These are phyloP conservation scores for Bostrychus sinensis DNA, from an alignment of 2,113 vertebrate genomes.

Conservation along the genomic window DNA sequence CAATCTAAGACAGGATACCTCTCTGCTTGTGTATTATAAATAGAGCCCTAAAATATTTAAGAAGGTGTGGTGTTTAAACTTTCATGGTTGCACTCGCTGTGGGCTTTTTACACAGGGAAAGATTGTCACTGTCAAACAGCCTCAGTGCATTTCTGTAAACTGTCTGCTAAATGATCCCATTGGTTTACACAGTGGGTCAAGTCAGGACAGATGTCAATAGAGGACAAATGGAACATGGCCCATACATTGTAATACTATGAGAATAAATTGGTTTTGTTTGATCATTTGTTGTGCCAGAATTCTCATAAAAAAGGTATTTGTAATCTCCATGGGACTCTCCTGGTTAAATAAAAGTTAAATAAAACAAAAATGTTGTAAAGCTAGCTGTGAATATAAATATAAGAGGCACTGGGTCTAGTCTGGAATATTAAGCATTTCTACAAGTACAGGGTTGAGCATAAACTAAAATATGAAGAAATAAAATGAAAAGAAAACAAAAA, in stretches of 20 bases:
- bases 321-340: too few species aligned
- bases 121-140: conserved; percentile 17
- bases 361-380: too few species aligned
- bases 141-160: conserved; percentile 29
- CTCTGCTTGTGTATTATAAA: conserved; percentile 58
- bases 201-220: neutral
- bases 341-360: too few species aligned
- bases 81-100: conserved; percentile 49
- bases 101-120: conserved; percentile 31
- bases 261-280: too few species aligned
- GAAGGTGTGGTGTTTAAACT: conserved; percentile 55
- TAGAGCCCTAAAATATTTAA: conserved; percentile 70
- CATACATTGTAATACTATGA: neutral
- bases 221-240: neutral
- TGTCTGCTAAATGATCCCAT: conserved; percentile 12
- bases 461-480: too few species aligned
- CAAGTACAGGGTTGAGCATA: too few species aligned
- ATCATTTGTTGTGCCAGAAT: too few species aligned
- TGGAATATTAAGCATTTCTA: too few species aligned
- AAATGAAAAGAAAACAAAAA: too few species aligned
- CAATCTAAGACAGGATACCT: conserved; percentile 43
- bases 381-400: too few species aligned
- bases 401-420: too few species aligned
- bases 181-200: neutral
- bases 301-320: too few species aligned